Base-by-base conservation (phyloP, 2,888 invertebrate species). In the Yponomeuta sedellus region DNA sequence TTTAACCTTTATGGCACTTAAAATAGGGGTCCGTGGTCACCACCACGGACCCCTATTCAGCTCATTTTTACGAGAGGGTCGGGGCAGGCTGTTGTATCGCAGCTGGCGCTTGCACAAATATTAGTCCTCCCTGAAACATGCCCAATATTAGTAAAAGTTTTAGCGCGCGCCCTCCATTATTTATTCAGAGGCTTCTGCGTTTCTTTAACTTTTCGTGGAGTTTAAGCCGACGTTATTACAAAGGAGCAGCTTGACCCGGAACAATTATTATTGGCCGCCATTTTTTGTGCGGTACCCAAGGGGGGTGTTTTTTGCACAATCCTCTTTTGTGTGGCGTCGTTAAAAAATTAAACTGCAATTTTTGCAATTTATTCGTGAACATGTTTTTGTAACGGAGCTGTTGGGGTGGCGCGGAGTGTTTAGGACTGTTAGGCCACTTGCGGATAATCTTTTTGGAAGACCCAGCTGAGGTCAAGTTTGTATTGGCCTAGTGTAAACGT, bases 61-160 rank as follows among this genome's bases (percentile, higher is more conserved):
- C 44, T 16, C 16, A 52, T 52, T 52, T 52, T 52, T 52, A 52
- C 12, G 44, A 52, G 44, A 52, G 44, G 44, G 44, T 52, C 44
- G 44, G 2, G 44, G 44, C 16, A 61, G 16, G 28, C 61, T n/a
- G 59, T 40, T 62, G 62, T 62, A 62, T 62, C 80, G 70, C 28
- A 19, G 34, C 83, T 85, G 81, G 67, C 73, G 67, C 74, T 74
- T 71, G 71, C 78, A 75, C 76, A 81, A 80, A 81, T 81, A 83
- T 83, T 80, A 80, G 79, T 76, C 75, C 76, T 77, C 71, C 77
- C 72, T 73, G 75, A 81, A 85, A 86, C 82, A 83, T 81, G 79
- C 77, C 82, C 82, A 85, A 87, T 86, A 86, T 84, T 81, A 78
- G 80, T 79, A 81, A 82, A 86, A 86, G 80, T 86, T 86, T 79